phyloP scores from a whole-genome alignment of 2,113 vertebrate genomes.

The Dicrurus megarhynchus region DNA sequence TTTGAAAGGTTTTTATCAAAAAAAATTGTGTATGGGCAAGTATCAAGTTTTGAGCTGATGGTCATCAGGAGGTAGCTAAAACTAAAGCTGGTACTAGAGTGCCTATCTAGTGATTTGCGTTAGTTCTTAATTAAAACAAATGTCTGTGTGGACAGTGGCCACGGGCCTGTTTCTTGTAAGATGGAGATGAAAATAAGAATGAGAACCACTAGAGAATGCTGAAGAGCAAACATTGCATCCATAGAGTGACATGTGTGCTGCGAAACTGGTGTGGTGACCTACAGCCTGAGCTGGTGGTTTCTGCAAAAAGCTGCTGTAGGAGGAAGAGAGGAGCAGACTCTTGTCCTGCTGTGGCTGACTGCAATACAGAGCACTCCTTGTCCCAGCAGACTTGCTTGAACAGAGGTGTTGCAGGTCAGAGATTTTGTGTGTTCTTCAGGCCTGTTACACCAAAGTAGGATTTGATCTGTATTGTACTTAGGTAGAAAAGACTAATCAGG shows the following conservation, averaged over 20 bases:
- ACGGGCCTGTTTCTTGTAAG: fast-evolving
- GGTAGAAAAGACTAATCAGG: neutral
- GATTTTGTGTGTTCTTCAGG: neutral
- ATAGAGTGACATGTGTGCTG: neutral
- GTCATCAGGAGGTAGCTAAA: neutral
- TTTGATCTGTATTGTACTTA: neutral
- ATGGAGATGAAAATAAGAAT: neutral
- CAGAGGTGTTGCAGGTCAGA: neutral
- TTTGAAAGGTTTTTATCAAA: neutral
- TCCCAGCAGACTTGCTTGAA: neutral
- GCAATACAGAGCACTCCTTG: neutral
- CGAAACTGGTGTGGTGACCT: neutral
- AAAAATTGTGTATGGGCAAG: neutral
- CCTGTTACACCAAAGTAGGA: neutral
- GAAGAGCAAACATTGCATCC: neutral
- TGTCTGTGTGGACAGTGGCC: neutral
- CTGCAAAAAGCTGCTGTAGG: neutral
- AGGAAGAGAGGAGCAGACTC: neutral
- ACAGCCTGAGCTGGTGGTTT: neutral
- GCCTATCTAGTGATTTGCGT: neutral
- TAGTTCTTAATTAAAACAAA: neutral
- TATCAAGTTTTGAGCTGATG: neutral
- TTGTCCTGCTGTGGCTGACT: neutral
- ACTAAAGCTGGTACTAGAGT: neutral
- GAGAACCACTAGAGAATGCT: neutral